Base-by-base conservation (phyloP, 2,888 invertebrate genomes). In the Spilosoma lubricipeda region DNA sequence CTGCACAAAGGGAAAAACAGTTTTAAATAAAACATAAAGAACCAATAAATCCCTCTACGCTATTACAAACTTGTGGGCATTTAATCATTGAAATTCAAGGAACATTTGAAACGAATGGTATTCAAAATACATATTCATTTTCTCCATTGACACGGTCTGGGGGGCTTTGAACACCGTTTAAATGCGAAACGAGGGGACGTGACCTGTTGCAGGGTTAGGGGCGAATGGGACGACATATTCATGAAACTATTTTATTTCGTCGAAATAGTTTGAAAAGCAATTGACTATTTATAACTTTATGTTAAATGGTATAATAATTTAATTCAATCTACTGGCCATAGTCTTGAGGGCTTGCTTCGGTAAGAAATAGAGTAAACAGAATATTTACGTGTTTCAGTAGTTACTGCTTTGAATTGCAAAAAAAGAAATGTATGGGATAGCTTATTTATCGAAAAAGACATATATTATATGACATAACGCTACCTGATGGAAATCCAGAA, bases 101-200 rank as follows among this genome's bases (percentile, higher is more conserved):
- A 71, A 78, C 73, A 78, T 83, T 80, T 72, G 45, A 71, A 78
- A 73, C 59, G 70, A 70, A 74, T n/a, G 42, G 42, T 72, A 78
- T 83, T 81, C 84, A 81, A 78, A 82, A 83, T 82, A 81, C 81
- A 82, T 82, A 83, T 81, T 82, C 84, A 82, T 82, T 78, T 76
- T 76, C 66, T 59, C 67, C 70, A 67, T 80, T 80, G 78, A 78
- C 84, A 80, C 73, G 75, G 74, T 68, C 48, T 67, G 71, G 45
- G 74, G 56, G 76, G 73, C 67, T 77, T 66, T 52, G 76, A 72
- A 79, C 77, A 77, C 76, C 77, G 73, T 74, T 83, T 81, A 80
- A 82, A 82, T 74, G 72, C 71, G 45, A 70, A 77, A 73, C 72
- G 76, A 77, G 76, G 76, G 77, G 74, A 67, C 75, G 77, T 72